phyloP scores from a whole-genome alignment of 1,140 invertebrate species.

The Drosophila trapezifrons region DNA sequence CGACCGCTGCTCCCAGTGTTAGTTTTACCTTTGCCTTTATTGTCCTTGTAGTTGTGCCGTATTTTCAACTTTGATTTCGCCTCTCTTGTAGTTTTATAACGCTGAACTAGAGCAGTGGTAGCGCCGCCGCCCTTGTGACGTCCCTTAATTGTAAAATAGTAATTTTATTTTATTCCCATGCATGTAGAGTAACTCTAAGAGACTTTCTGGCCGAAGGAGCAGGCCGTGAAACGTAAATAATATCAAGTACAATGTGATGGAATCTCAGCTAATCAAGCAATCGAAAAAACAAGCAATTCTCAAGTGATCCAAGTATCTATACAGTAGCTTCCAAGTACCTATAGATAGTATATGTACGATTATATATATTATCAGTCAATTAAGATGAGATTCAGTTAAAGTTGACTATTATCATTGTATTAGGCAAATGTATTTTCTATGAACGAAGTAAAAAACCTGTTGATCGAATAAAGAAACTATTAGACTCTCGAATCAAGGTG shows the following conservation, averaged over 20 bases:
- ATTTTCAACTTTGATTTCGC: slow-evolving; percentile 58
- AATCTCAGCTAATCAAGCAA: slow-evolving; percentile 38
- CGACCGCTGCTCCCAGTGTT: slow-evolving; percentile 84
- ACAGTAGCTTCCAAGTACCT: slow-evolving; percentile 4
- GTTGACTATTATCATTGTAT: slow-evolving; percentile 6
- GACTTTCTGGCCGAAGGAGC: slow-evolving; percentile 7
- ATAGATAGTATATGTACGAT: neutral
- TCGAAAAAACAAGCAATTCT: slow-evolving; percentile 24
- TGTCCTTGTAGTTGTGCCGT: slow-evolving; percentile 44
- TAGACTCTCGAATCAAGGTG: slow-evolving; percentile 4
- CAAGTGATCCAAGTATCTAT: slow-evolving; percentile 27
- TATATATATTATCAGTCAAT: slow-evolving; percentile 22
- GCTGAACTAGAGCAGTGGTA: slow-evolving; percentile 68
- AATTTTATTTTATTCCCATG: slow-evolving; percentile 10
- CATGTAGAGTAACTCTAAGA: slow-evolving; percentile 30
- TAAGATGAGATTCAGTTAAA: slow-evolving; percentile 9
- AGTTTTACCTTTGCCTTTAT: slow-evolving; percentile 60
- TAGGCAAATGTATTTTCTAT: slow-evolving; percentile 31
- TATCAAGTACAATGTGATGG: slow-evolving; percentile 49
- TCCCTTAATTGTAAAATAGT: slow-evolving; percentile 26
- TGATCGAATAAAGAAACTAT: slow-evolving; percentile 38
- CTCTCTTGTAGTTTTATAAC: slow-evolving; percentile 74
- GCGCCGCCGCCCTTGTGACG: slow-evolving; percentile 20
- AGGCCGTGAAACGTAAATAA: slow-evolving; percentile 6
- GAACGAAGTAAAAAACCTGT: slow-evolving; percentile 6